Evolutionary conservation across 2,888 invertebrate species (phyloP).

Genomic region (Sipha maydis): DNA sequence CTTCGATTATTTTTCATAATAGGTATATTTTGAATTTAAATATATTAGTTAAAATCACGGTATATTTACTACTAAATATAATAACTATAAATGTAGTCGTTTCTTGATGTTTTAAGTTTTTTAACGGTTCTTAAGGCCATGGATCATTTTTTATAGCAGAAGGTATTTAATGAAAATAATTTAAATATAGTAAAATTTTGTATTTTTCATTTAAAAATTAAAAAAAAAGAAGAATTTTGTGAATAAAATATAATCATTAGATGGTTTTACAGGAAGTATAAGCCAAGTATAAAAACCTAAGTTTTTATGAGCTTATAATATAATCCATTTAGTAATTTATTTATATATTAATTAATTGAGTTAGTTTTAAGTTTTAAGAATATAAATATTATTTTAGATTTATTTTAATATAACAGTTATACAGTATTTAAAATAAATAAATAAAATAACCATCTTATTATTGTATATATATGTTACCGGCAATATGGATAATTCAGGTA

Average conservation of each 20-base stretch:
- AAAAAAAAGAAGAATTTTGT: background rate
- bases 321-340: too few species aligned
- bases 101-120: background rate
- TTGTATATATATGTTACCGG: background rate
- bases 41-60: background rate
- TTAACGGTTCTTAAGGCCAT: background rate
- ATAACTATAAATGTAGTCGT: too few species aligned
- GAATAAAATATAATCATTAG: conserved; percentile 10
- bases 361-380: too few species aligned
- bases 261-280: too few species aligned
- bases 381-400: background rate
- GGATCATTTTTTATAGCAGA: background rate
- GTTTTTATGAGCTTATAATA: too few species aligned
- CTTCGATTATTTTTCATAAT: too few species aligned
- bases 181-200: too few species aligned
- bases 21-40: too few species aligned
- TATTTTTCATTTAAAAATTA: background rate
- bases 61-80: background rate
- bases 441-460: background rate
- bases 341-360: too few species aligned
- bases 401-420: background rate
- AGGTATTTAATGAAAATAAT: too few species aligned
- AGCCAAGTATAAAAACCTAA: too few species aligned
- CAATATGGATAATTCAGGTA: too few species aligned
- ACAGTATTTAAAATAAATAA: background rate